These are phyloP conservation scores for Epizoanthus scotinus DNA, from an alignment of 92 coral and sea anemone species.

Conservation along the genomic window DNA sequence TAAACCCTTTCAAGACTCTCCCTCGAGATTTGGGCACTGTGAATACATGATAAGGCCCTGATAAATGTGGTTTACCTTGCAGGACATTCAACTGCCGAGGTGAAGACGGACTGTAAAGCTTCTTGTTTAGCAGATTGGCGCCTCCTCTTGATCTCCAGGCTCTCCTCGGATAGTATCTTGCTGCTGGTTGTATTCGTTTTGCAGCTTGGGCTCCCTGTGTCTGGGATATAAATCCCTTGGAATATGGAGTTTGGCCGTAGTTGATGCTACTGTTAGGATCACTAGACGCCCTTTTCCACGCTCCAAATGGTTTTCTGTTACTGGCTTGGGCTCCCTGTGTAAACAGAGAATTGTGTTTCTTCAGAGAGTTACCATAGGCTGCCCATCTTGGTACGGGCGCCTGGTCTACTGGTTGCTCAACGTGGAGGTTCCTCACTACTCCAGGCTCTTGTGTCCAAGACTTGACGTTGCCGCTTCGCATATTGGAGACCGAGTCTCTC, in stretches of 20 bases:
- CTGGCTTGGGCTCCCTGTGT: not conserved
- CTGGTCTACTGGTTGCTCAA: conserved; percentile 5
- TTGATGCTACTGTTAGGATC: not conserved
- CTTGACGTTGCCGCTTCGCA: conserved; percentile 12
- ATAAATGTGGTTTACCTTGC: not conserved
- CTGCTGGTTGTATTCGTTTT: not conserved
- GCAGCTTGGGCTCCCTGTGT: not conserved
- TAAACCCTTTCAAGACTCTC: not conserved
- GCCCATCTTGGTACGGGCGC: not conserved
- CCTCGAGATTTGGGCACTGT: not conserved
- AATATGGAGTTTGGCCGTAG: not conserved
- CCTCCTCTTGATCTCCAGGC: too few relatives aligned
- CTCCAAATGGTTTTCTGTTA: not conserved
- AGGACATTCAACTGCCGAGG: not conserved
- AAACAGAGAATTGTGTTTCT: not conserved
- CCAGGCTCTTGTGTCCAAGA: conserved; percentile 8
- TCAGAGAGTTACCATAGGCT: not conserved
- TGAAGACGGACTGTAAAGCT: not conserved
- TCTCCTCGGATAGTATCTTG: too few relatives aligned
- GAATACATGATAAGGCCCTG: not conserved
- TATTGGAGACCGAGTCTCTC: conserved; percentile 33
- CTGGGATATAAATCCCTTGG: not conserved
- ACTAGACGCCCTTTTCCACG: not conserved
- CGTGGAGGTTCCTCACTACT: conserved; percentile 1
- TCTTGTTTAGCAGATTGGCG: not conserved